Percentiles rank a stretch among this genome's conserved stretches.
Conservation (phyloP, 2,113 vertebrate genomes). For the Naja naja region DNA sequence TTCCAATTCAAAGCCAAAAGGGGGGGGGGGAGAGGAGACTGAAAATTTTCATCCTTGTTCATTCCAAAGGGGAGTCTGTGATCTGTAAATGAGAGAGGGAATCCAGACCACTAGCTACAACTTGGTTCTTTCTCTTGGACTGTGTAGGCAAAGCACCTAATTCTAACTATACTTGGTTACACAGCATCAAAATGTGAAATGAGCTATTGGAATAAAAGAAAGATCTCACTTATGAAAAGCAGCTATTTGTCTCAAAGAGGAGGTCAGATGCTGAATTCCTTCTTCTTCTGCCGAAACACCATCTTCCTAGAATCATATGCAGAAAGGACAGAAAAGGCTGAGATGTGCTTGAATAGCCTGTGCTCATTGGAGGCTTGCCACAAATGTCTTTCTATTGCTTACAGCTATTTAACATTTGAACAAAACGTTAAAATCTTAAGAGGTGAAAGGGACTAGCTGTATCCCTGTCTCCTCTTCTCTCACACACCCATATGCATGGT, state of each 20-base stretch:
- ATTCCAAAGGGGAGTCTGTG: neutral
- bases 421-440: neutral
- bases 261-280: slow-evolving; percentile 61
- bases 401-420: neutral
- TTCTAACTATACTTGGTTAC: neutral
- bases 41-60: neutral
- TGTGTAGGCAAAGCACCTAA: neutral
- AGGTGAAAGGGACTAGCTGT: neutral
- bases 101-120: neutral
- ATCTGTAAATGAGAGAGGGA: neutral
- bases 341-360: slow-evolving; percentile 7
- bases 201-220: slow-evolving; percentile 18
- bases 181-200: neutral
- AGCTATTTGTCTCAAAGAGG: slow-evolving; percentile 76
- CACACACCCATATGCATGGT: neutral
- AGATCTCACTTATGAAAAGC: slow-evolving; percentile 84
- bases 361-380: slow-evolving; percentile 7
- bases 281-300: slow-evolving; percentile 63
- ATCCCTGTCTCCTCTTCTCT: neutral
- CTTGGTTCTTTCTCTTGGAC: neutral
- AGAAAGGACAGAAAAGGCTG: slow-evolving; percentile 51
- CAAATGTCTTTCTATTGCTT: neutral
- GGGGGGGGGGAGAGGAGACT: neutral
- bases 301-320: slow-evolving; percentile 68
- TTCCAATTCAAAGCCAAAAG: neutral